Conservation (phyloP, 2,888 invertebrate genomes). For the Nasonovia ribisnigri region DNA sequence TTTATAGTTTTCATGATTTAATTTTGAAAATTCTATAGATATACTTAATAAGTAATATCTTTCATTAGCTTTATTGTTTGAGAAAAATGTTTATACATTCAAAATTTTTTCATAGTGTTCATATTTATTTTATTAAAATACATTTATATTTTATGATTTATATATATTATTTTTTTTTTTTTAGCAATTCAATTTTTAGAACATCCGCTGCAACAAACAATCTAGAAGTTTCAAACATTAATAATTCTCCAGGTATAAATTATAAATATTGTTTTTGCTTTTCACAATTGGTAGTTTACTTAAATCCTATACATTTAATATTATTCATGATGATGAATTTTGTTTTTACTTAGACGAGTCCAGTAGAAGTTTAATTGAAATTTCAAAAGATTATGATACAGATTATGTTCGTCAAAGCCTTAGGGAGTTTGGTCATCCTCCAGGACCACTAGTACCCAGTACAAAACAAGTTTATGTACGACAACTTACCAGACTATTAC, state of each 20-base stretch:
- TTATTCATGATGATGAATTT: background rate
- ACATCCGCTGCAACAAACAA: background rate
- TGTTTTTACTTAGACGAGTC: background rate
- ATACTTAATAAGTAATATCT: background rate
- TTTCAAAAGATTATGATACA: conserved; percentile 76
- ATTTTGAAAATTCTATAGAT: background rate
- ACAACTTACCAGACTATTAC: conserved; percentile 71
- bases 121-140: background rate
- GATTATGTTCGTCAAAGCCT: conserved; percentile 78
- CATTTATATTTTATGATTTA: background rate
- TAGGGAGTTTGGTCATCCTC: conserved; percentile 77
- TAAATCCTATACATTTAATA: background rate
- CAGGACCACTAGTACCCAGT: conserved; percentile 84
- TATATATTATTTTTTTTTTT: conserved; percentile 13
- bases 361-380: conserved; percentile 22
- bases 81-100: background rate
- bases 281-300: background rate
- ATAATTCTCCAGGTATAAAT: background rate
- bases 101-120: background rate
- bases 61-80: conserved; percentile 1
- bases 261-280: background rate
- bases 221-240: background rate
- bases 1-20: background rate
- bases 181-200: background rate
- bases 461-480: conserved; percentile 84